Evolutionary conservation across 2,113 vertebrate species (phyloP).

Genomic region (Bostrychus sinensis): DNA sequence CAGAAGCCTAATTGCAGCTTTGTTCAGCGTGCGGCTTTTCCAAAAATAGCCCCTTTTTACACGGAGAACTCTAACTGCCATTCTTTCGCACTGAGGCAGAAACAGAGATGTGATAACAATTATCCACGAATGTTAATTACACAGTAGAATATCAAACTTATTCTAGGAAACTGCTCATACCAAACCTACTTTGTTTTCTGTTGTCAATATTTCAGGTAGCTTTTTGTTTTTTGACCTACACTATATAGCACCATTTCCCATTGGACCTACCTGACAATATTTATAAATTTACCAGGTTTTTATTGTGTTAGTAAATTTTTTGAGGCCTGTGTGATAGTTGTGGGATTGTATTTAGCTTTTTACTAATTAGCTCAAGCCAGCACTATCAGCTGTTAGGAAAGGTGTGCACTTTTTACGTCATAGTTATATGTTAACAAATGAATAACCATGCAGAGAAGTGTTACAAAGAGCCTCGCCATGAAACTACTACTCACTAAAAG

Average conservation of each 20-base stretch:
- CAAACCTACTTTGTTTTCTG: not conserved
- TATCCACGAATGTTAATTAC: conserved; percentile 16
- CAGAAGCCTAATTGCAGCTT: conserved; percentile 54
- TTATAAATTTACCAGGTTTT: not conserved
- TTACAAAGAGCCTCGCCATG: no score
- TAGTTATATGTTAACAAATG: not conserved
- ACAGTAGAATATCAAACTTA: conserved; percentile 4
- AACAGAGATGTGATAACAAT: conserved; percentile 10
- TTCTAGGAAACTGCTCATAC: not conserved
- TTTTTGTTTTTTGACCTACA: not conserved
- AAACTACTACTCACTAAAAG: no score
- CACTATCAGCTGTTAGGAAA: not conserved
- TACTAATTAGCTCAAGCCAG: no score
- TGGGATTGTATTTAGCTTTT: no score
- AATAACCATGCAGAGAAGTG: no score
- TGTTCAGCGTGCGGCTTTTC: conserved; percentile 33
- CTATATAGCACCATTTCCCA: no score
- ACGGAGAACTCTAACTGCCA: conserved; percentile 17
- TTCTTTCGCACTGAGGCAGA: conserved; percentile 18
- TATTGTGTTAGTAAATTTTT: not conserved
- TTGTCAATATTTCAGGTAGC: conserved; percentile 15
- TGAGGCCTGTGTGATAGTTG: no score
- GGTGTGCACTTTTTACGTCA: not conserved
- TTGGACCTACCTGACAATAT: no score
- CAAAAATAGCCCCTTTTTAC: conserved; percentile 34